Evolutionary conservation across 2,888 invertebrate genomes (phyloP).

Genomic region (Zygaena filipendulae): DNA sequence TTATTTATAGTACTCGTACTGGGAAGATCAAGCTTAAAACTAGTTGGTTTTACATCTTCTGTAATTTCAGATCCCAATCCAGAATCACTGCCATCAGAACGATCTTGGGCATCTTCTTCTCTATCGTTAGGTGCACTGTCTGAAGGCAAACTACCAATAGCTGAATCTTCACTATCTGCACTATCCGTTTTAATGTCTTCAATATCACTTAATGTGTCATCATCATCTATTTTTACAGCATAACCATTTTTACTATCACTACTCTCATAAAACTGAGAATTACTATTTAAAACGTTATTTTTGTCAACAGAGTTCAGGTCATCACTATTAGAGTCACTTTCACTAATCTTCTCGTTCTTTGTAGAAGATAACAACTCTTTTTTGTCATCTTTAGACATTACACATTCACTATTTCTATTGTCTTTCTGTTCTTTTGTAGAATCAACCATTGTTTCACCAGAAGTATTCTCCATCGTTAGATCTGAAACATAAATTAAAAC

Average conservation of each 20-base stretch:
- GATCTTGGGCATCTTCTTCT: constrained; percentile 72
- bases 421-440: constrained; percentile 14
- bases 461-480: constrained; percentile 32
- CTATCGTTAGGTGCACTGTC: constrained; percentile 48
- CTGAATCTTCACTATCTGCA: constrained; percentile 72
- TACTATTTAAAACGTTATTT: constrained; percentile 42
- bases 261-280: constrained; percentile 64
- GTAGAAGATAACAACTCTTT: constrained; percentile 28
- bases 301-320: constrained; percentile 49
- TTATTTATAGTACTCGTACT: constrained; percentile 30
- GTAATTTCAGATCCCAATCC: constrained; percentile 82
- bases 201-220: constrained; percentile 62
- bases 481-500: constrained; percentile 26
- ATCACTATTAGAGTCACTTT: constrained; percentile 54
- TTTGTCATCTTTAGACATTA: constrained; percentile 19
- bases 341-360: constrained; percentile 45
- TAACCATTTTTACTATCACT: constrained; percentile 61
- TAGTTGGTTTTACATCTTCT: constrained; percentile 62
- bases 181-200: constrained; percentile 64
- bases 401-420: constrained; percentile 19
- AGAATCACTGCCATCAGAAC: constrained; percentile 87
- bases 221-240: constrained; percentile 59
- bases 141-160: constrained; percentile 70
- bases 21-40: constrained; percentile 41
- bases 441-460: constrained; percentile 9